Percentiles rank a stretch among this genome's conserved stretches.
Conservation (phyloP, 2,888 invertebrate genomes). For the Bibio marci region DNA sequence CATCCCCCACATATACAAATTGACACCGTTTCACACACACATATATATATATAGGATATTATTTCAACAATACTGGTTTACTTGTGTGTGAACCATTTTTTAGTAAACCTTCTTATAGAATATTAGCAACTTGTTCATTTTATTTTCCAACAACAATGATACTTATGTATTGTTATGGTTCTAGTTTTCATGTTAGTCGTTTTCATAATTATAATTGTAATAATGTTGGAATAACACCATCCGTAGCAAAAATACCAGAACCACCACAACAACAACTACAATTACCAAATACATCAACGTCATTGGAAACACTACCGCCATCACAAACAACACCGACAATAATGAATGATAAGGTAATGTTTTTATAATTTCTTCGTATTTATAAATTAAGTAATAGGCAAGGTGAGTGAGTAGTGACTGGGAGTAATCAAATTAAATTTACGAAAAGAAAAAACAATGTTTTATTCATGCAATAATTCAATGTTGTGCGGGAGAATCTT, state of each 20-base stretch:
- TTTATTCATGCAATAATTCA: too few relatives aligned
- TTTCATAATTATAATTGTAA: too few relatives aligned
- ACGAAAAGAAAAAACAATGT: too few relatives aligned
- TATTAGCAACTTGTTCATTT: slow-evolving; percentile 70
- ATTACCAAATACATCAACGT: slow-evolving; percentile 28
- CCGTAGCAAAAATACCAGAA: slow-evolving; percentile 1
- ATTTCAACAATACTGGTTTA: slow-evolving; percentile 71
- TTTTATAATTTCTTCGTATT: slow-evolving; percentile 6
- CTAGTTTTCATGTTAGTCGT: slow-evolving; percentile 77
- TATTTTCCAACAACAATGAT: slow-evolving; percentile 86
- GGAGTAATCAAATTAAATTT: too few relatives aligned
- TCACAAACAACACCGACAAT: slow-evolving; percentile 1
- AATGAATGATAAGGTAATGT: slow-evolving; percentile 6
- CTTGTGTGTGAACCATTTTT: slow-evolving; percentile 81
- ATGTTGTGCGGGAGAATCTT: too few relatives aligned
- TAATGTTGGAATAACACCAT: slow-evolving; percentile 18
- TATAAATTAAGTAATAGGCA: background rate
- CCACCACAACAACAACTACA: slow-evolving; percentile 21
- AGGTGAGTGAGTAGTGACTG: too few relatives aligned
- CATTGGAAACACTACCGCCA: too few relatives aligned
- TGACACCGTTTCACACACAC: too few relatives aligned
- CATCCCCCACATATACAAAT: too few relatives aligned
- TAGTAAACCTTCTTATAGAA: slow-evolving; percentile 50
- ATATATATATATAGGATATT: slow-evolving; percentile 40
- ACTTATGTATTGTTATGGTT: slow-evolving; percentile 80